Percentiles rank a stretch among this genome's conserved stretches.
Conservation (phyloP, 2,888 invertebrate genomes). For the Andrena bucephala region DNA sequence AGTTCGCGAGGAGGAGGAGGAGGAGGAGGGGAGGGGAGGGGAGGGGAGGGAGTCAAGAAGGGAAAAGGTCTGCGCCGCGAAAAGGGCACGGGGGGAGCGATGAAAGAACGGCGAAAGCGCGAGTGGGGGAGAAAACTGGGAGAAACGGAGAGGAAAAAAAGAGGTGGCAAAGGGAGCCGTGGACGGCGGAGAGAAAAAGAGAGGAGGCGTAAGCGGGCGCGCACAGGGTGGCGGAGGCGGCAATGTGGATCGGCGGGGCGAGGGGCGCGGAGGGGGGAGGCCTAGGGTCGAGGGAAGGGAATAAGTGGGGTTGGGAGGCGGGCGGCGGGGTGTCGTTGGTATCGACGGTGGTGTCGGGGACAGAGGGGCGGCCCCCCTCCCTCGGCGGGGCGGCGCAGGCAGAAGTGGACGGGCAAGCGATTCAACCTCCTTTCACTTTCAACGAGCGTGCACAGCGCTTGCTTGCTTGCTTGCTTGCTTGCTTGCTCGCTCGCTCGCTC, state of each 20-base stretch:
- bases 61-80: conserved; percentile 2
- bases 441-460: conserved; percentile 82
- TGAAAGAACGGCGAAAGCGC: background rate
- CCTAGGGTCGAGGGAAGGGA: conserved; percentile 53
- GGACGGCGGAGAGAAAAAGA: conserved; percentile 24
- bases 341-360: conserved; percentile 46
- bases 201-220: conserved; percentile 47
- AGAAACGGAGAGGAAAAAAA: conserved; percentile 27
- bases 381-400: conserved; percentile 70
- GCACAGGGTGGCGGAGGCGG: conserved; percentile 68
- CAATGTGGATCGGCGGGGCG: conserved; percentile 67
- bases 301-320: conserved; percentile 52
- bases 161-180: background rate
- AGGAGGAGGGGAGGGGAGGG: background rate
- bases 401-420: conserved; percentile 82
- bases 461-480: conserved; percentile 41
- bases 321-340: conserved; percentile 56
- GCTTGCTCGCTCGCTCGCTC: conserved; percentile 39
- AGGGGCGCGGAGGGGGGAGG: conserved; percentile 51
- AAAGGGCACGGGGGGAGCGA: background rate
- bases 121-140: conserved; percentile 32
- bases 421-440: conserved; percentile 85
- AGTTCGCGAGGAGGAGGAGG: background rate
- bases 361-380: conserved; percentile 56
- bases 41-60: background rate